Evolutionary conservation across 2,113 vertebrate species (phyloP).

Genomic region (Oncorhynchus tshawytscha): DNA sequence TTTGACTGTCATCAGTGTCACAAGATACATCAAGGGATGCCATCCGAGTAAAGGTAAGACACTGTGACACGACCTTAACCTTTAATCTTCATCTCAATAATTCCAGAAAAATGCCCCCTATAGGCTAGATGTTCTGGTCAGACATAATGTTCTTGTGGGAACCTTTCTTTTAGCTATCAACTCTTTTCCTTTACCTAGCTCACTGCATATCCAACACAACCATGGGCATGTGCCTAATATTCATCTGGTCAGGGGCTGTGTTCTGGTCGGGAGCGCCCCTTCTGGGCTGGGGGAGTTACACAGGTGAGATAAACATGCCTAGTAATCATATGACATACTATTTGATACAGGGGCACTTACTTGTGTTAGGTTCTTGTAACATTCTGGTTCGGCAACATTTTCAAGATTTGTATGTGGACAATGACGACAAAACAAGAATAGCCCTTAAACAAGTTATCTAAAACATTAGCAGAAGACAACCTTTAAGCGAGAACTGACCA

Average conservation of each 20-base stretch:
- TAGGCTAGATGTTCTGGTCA: neutral
- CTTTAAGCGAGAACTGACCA: no score
- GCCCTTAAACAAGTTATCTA: no score
- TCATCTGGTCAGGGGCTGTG: constrained; percentile 77
- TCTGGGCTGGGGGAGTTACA: constrained; percentile 85
- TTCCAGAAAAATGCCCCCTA: no score
- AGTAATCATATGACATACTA: no score
- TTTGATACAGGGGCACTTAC: no score
- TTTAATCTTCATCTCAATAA: no score
- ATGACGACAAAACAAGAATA: no score
- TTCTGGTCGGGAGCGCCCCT: constrained; percentile 84
- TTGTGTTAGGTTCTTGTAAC: no score
- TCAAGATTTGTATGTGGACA: no score
- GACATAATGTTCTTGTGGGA: constrained; percentile 1
- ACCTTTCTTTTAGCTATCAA: no score
- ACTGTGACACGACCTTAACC: neutral
- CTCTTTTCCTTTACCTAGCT: constrained; percentile 57
- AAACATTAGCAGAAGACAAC: no score
- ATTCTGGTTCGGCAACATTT: no score
- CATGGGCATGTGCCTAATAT: constrained; percentile 65
- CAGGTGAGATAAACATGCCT: constrained; percentile 58
- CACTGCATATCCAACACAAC: constrained; percentile 72
- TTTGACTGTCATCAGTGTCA: constrained; percentile 82
- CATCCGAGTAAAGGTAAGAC: constrained; percentile 73
- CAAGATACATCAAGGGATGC: constrained; percentile 79